Evolutionary conservation across 2,888 invertebrate genomes (phyloP), one percentile per base, ranked within the genome.

Genomic region (Psylliodes chrysocephalus): DNA sequence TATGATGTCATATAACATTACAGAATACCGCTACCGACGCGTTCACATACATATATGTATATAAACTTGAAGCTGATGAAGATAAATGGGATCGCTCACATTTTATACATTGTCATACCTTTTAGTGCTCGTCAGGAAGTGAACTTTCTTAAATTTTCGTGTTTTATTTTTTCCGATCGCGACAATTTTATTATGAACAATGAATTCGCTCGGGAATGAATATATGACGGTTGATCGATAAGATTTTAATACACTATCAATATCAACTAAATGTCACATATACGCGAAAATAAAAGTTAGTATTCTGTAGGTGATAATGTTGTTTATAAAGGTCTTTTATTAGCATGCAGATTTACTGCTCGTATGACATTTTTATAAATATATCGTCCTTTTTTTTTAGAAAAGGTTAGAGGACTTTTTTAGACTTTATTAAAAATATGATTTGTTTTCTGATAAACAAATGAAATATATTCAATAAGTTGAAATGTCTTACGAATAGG

Each of bases 51-150:
- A n/a, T n/a, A n/a, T 19, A 44, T 19, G 14, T 42, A 46, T 46
- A 44, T 55, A 25, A 17, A 17, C 33, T 19, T 46, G 44, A 28
- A 55, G 30, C 17, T 57, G 63, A 63, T 52, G 63, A 63, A 57
- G 63, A 63, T 63, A 63, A 52, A 63, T 57, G 56, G 18, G 44
- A 63, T 63, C 63, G 38, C 38, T 63, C 30, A 61, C 54, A 47
- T 54, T 61, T 61, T 47, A 60, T 56, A 51, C 35, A 40, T 40
- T 40, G 42, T 55, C 40, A 54, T 56, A 56, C 63, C 51, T 56
- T 51, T 56, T 51, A 63, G 56, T 44, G 51, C 55, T 52, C 51
- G 63, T 54, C 61, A 38, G 35, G 44, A 56, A 38, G 63, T 56
- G 63, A 59, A 59, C 59, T 59, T 56, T 49, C 38, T 49, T 51